Evolutionary conservation across 2,797 vertebrate species (phyloP), one percentile per base, ranked within the genome.

Genomic region (Leptatherina wallacei): DNA sequence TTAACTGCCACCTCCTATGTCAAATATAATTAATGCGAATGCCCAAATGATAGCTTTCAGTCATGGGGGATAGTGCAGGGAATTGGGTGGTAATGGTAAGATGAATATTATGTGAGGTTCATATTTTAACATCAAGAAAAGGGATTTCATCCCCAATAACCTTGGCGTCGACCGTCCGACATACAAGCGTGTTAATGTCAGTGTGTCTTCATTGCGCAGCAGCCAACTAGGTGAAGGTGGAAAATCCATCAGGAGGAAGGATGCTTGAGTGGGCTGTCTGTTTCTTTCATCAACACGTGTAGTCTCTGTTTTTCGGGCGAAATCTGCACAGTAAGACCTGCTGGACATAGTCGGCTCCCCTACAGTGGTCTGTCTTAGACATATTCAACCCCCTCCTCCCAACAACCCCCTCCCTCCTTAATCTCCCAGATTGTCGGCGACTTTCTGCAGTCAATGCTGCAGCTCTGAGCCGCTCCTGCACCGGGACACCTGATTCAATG

Each of bases 361-460:
- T 72, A 69, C 84, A 52, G 83, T 72, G 87, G 30, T 72, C 80
- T 20, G 77, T 55, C 73, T 79, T 82, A 52, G 65, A 87, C 88
- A 85, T 51, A 27, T 56, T 49, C 69, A 40, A 24, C 62, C 54
- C 54, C 35, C 38, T 3, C 11, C 24, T 20, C 33, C 40, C n/a
- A n/a, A 20, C 40, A 58, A 3, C 36, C 49, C 27, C 42, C 69
- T 69, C 40, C 75, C 80, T 71, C 68, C 80, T 84, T 91, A 93
- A 92, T 92, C 92, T 87, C 86, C 75, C 89, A 91, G 89, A 90
- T 91, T 91, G 91, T 73, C 88, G 88, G 90, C 81, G 88, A 78
- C 89, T 85, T 90, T 89, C 90, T 91, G 92, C 94, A 92, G 92
- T 94, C 84, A 74, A 77, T 89, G 92, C 93, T 91, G 93, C 92